Conservation (phyloP, 2,888 invertebrate genomes). For the Drosophila stalkeri region DNA sequence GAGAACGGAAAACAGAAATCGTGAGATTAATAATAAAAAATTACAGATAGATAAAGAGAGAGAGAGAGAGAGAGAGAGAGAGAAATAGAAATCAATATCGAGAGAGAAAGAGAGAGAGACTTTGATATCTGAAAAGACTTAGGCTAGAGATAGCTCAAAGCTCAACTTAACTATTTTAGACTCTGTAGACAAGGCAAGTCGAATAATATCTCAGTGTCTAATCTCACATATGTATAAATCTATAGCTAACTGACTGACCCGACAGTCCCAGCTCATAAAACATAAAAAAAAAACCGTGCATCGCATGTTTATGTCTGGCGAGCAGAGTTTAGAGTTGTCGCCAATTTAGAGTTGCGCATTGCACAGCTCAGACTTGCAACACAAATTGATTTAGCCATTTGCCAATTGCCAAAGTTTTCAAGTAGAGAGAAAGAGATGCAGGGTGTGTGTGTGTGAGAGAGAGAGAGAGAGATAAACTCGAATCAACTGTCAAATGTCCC, state of each 20-base stretch:
- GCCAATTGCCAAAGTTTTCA: slow-evolving; percentile 48
- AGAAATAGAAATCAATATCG: not conserved
- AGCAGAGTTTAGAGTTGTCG: slow-evolving; percentile 4
- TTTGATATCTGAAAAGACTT: too few relatives aligned
- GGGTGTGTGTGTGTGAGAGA: not conserved
- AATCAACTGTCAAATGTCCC: slow-evolving; percentile 43
- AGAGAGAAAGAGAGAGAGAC: not conserved
- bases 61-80: not conserved
- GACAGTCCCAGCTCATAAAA: not conserved
- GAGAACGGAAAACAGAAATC: not conserved
- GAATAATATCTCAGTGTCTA: too few relatives aligned
- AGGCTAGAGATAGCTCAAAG: too few relatives aligned
- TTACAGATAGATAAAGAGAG: not conserved
- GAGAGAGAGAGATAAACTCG: not conserved
- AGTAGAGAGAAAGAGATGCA: not conserved
- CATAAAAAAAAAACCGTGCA: not conserved
- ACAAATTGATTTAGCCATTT: slow-evolving; percentile 51
- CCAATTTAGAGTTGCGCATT: slow-evolving; percentile 20
- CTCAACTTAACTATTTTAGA: too few relatives aligned
- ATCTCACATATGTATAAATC: too few relatives aligned
- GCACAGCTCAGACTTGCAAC: slow-evolving; percentile 27
- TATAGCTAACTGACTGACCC: too few relatives aligned
- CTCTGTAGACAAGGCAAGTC: too few relatives aligned
- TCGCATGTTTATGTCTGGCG: slow-evolving; percentile 1
- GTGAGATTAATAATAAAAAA: too few relatives aligned